Evolutionary conservation across 35 echinoderm and acorn worm genomes (phyloP).

Genomic region (Apostichopus californicus): DNA sequence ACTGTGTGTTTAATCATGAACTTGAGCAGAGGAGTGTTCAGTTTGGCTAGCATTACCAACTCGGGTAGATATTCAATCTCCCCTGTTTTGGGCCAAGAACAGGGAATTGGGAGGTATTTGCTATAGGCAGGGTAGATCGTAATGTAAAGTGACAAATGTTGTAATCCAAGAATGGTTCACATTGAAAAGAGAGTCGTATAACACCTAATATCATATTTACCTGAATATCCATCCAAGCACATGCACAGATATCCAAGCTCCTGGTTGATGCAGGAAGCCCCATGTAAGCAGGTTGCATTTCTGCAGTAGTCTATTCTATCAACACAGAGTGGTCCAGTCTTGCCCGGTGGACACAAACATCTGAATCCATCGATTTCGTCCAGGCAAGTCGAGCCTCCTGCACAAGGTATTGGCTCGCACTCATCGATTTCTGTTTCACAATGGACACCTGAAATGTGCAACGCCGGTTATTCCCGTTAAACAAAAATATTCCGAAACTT

Average conservation of each 20-base stretch:
- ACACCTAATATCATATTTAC: neutral
- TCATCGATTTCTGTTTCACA: conserved; percentile 43
- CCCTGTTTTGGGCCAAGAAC: too few species aligned
- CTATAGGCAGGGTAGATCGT: neutral
- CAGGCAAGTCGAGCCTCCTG: conserved; percentile 19
- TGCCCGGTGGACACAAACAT: conserved; percentile 26
- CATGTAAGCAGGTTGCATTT: neutral
- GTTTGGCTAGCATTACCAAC: too few species aligned
- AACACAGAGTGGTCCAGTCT: conserved; percentile 3
- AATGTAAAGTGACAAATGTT: too few species aligned
- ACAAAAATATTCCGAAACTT: too few species aligned
- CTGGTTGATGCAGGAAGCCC: neutral
- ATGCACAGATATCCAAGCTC: conserved; percentile 9
- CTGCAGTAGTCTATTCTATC: conserved; percentile 33
- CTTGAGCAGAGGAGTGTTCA: too few species aligned
- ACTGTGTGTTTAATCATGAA: too few species aligned
- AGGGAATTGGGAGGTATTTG: neutral
- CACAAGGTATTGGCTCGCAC: conserved; percentile 34
- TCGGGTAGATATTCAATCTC: too few species aligned
- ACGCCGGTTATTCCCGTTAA: too few species aligned
- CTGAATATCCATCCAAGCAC: conserved; percentile 31
- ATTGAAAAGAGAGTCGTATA: neutral
- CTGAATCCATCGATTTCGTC: conserved; percentile 1
- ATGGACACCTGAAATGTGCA: neutral
- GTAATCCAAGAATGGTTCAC: too few species aligned